Evolutionary conservation across 1,140 invertebrate species (phyloP).

Genomic region (Meloidogyne floridensis): DNA sequence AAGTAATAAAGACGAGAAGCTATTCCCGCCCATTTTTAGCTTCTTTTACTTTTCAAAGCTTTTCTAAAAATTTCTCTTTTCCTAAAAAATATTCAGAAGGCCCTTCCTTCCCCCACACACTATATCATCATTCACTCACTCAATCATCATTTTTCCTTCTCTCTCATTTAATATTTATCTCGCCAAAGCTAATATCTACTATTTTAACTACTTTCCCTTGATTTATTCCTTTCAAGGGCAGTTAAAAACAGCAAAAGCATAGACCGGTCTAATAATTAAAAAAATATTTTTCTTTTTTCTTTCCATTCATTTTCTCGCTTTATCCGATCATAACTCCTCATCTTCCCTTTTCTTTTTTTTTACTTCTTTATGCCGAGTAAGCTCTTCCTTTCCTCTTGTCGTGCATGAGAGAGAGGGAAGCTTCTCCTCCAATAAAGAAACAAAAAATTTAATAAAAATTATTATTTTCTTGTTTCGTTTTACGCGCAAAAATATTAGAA

Average conservation of each 20-base stretch:
- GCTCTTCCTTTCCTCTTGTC: background rate
- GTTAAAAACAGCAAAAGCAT: background rate
- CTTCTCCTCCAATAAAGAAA: background rate
- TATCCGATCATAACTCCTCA: background rate
- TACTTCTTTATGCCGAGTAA: background rate
- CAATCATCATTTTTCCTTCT: constrained; percentile 3
- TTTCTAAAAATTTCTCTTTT: background rate
- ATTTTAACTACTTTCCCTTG: background rate
- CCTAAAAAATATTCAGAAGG: background rate
- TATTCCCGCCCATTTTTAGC: background rate
- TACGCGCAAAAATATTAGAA: background rate
- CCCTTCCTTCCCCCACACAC: background rate
- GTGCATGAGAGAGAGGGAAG: background rate
- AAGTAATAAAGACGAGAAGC: background rate
- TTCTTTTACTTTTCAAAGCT: background rate
- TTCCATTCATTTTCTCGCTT: background rate
- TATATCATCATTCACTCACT: constrained; percentile 10
- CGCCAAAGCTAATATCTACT: background rate
- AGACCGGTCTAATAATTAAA: background rate
- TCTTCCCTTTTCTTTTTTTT: background rate
- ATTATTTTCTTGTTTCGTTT: constrained; percentile 3
- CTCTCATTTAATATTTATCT: constrained; percentile 7
- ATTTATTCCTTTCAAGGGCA: constrained; percentile 6
- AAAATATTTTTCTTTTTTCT: background rate
- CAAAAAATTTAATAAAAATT: background rate